phyloP scores from a whole-genome alignment of 2,113 vertebrate genomes.

The Brachyistius frenatus region DNA sequence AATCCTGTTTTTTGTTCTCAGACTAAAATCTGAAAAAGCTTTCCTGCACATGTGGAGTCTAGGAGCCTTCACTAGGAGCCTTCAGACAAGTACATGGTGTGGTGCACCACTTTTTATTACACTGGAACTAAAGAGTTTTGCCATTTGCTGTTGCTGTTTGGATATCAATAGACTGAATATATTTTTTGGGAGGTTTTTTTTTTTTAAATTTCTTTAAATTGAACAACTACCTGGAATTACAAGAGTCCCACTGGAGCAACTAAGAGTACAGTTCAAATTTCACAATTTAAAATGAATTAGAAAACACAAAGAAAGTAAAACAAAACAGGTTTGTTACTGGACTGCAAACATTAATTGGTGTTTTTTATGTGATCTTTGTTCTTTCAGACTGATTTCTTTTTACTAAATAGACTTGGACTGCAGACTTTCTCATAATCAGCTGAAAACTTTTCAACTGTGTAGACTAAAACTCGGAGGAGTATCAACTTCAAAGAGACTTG shows the following conservation, averaged over 20 bases:
- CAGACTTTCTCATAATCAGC: slow-evolving; percentile 29
- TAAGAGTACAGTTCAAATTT: slow-evolving; percentile 24
- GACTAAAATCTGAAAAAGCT: slow-evolving; percentile 51
- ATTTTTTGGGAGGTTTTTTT: slow-evolving; percentile 19
- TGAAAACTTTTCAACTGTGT: not conserved
- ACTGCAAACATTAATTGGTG: slow-evolving; percentile 12
- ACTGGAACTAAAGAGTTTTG: slow-evolving; percentile 50
- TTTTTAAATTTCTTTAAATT: not conserved
- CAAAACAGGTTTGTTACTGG: slow-evolving; percentile 22
- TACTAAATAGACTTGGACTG: slow-evolving; percentile 21
- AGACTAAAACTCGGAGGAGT: slow-evolving; percentile 26
- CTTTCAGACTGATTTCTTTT: slow-evolving; percentile 30
- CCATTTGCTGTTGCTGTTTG: slow-evolving; percentile 26
- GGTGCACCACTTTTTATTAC: slow-evolving; percentile 16
- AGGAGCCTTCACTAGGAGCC: slow-evolving; percentile 20
- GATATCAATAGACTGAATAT: slow-evolving; percentile 42
- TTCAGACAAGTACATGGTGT: slow-evolving; percentile 46
- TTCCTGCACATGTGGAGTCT: slow-evolving; percentile 52
- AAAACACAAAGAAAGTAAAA: not conserved
- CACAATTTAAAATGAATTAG: slow-evolving; percentile 21
- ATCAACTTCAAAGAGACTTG: slow-evolving; percentile 18
- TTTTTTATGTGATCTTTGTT: slow-evolving; percentile 2
- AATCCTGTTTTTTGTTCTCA: slow-evolving; percentile 48
- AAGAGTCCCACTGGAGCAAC: slow-evolving; percentile 21
- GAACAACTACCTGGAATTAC: slow-evolving; percentile 48